Evolutionary conservation across 2,888 invertebrate species (phyloP).

Genomic region (Lobophora halterata): DNA sequence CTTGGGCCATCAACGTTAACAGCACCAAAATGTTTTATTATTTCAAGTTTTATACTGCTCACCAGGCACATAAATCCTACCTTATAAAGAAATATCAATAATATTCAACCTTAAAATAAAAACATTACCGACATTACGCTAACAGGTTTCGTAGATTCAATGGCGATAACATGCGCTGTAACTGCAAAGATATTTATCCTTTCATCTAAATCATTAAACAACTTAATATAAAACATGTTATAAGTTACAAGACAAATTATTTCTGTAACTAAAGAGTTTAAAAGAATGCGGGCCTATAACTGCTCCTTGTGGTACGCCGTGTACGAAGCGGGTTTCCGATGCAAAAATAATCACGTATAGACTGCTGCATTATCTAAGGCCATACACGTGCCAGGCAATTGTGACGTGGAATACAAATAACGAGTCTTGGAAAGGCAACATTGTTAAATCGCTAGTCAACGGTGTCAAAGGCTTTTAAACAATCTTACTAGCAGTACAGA

Average conservation of each 20-base stretch:
- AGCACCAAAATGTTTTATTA: too few species aligned
- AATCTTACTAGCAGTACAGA: slow-evolving; percentile 48
- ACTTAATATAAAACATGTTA: background rate
- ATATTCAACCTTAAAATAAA: too few species aligned
- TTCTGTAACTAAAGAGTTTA: slow-evolving; percentile 26
- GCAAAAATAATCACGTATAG: slow-evolving; percentile 42
- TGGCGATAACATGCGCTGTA: background rate
- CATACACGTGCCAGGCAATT: slow-evolving; percentile 53
- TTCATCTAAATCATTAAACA: too few species aligned
- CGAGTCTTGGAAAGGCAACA: slow-evolving; percentile 31
- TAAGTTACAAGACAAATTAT: slow-evolving; percentile 5
- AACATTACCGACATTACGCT: background rate
- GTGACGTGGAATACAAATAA: slow-evolving; percentile 37
- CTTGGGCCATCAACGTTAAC: too few species aligned
- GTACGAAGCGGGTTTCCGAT: slow-evolving; percentile 28
- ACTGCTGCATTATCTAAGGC: slow-evolving; percentile 34
- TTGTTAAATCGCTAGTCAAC: slow-evolving; percentile 34
- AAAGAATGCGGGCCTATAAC: slow-evolving; percentile 44
- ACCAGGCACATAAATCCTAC: background rate
- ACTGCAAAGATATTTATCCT: too few species aligned
- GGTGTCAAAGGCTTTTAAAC: slow-evolving; percentile 46
- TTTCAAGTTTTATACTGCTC: too few species aligned
- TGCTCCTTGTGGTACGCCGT: slow-evolving; percentile 35
- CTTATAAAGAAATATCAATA: background rate
- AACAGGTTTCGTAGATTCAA: background rate